Conservation (phyloP, 2,888 invertebrate genomes). For the Callosobruchus maculatus region DNA sequence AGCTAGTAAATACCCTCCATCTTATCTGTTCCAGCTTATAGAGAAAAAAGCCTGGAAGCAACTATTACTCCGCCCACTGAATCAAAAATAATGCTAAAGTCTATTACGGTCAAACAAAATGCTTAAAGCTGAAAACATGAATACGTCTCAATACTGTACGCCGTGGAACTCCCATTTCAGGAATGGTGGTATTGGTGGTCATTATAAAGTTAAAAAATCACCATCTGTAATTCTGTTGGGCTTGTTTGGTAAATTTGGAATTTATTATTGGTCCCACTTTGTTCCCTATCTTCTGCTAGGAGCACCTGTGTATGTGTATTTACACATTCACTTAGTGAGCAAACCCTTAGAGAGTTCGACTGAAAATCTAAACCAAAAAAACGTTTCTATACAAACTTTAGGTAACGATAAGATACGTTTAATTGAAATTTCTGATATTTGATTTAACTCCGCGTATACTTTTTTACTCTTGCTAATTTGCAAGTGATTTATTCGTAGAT, state of each 20-base stretch:
- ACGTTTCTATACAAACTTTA: neutral
- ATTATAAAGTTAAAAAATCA: no score
- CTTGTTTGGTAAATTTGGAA: neutral
- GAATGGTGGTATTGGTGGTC: no score
- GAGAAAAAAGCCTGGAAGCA: no score
- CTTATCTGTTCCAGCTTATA: no score
- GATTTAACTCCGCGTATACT: constrained; percentile 12
- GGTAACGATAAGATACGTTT: neutral
- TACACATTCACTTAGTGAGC: neutral
- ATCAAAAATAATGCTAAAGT: no score
- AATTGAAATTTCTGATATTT: constrained; percentile 15
- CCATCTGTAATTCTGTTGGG: no score
- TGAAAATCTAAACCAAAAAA: constrained; percentile 3
- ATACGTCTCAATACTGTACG: no score
- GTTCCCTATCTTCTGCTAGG: neutral
- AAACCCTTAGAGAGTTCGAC: neutral
- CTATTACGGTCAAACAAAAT: no score
- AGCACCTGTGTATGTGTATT: neutral
- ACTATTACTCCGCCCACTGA: no score
- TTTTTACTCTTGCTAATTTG: constrained; percentile 30
- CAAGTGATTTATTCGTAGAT: constrained; percentile 25
- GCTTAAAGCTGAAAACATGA: no score
- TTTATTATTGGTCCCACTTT: neutral
- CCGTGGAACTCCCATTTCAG: no score
- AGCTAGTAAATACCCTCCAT: no score